Evolutionary conservation across 2,797 vertebrate genomes (phyloP).

Genomic region (Hydrophis major): DNA sequence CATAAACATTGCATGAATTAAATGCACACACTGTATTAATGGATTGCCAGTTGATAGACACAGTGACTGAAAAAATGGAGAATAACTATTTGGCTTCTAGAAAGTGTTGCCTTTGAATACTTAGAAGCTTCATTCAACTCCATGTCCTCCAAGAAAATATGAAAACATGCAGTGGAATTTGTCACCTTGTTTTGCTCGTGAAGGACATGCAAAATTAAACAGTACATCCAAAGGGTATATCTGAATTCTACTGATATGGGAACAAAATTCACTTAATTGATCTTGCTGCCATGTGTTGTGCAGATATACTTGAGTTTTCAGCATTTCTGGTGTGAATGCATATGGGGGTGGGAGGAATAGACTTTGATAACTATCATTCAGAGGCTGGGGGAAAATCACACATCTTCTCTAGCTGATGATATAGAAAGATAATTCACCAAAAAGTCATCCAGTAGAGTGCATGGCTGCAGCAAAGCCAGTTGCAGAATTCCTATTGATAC

Average conservation of each 20-base stretch:
- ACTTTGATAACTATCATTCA: neutral
- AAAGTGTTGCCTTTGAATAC: neutral
- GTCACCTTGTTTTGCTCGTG: neutral
- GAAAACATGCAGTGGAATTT: neutral
- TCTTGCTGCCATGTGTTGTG: neutral
- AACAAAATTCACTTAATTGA: neutral
- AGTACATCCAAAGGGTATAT: neutral
- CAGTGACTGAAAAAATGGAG: conserved; percentile 25
- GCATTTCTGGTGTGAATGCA: neutral
- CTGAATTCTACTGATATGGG: neutral
- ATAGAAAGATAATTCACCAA: neutral
- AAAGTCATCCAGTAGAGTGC: neutral
- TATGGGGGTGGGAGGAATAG: neutral
- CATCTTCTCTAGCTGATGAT: neutral
- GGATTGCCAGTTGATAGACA: conserved; percentile 63
- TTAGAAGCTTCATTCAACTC: neutral
- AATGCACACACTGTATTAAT: conserved; percentile 57
- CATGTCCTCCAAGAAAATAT: neutral
- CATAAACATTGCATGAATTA: conserved; percentile 71
- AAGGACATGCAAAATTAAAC: neutral
- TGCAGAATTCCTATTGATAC: neutral
- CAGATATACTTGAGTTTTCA: neutral
- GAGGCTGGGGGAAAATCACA: neutral
- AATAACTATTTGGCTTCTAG: conserved; percentile 30
- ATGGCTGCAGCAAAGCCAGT: neutral